phyloP scores from a whole-genome alignment of 23 tunicate genomes.

The Trididemnum clinides region DNA sequence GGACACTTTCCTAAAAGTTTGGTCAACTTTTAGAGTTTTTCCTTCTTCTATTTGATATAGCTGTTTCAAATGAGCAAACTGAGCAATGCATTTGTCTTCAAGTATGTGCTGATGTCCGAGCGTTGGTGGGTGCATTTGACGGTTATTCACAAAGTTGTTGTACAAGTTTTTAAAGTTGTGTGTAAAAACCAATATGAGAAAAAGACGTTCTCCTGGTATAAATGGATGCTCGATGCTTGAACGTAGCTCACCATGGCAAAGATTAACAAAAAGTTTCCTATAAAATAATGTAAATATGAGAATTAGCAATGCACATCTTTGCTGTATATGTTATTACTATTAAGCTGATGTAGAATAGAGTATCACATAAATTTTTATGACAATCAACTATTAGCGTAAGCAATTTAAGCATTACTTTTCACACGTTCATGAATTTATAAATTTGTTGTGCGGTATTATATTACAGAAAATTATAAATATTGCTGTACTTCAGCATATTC shows the following conservation, averaged over 20 bases:
- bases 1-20: background rate
- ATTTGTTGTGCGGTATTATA: no score
- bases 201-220: constrained; percentile 5
- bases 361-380: no score
- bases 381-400: no score
- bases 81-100: constrained; percentile 16
- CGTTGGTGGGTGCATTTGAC: constrained; percentile 15
- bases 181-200: constrained; percentile 8
- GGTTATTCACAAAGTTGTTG: constrained; percentile 3
- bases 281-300: no score
- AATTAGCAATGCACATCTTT: no score
- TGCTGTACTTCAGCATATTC: no score
- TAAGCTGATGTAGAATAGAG: no score
- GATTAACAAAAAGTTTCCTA: constrained; percentile 15
- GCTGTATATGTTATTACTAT: no score
- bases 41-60: constrained; percentile 17
- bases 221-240: background rate
- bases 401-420: no score
- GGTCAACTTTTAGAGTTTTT: background rate
- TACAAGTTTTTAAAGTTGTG: constrained; percentile 16
- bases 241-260: background rate
- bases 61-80: constrained; percentile 12
- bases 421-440: no score
- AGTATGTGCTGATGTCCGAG: background rate
- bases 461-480: no score